Evolutionary conservation across 2,797 vertebrate species (phyloP), one percentile per base, ranked within the genome.

Genomic region (Petrocephalus sullivani): DNA sequence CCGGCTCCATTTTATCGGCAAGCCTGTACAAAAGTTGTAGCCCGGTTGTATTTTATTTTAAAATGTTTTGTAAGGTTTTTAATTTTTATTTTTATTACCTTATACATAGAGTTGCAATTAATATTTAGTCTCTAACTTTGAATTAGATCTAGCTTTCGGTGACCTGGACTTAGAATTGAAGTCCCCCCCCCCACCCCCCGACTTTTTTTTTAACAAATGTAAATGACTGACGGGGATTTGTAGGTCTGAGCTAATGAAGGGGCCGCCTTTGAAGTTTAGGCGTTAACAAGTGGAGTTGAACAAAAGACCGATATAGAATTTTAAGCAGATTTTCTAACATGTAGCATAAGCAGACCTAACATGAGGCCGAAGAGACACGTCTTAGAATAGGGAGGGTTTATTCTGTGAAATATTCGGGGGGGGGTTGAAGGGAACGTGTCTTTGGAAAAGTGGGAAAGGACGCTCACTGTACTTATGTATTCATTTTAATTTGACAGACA

Each of bases 241-340:
- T 93, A 95, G 92, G 90, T 91, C 89, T 92, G 91, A 92, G 94
- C 93, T 94, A 94, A 96, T 93, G 92, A 93, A 78, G 91, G 94
- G 93, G 92, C 92, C 93, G 93, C 92, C 95, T 97, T 96, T 97
- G 96, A 95, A 95, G 96, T 96, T 90, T 90, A 90, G 92, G 93
- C 93, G 89, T 95, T 95, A 96, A 95, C 94, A 95, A 94, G 94
- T 93, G 95, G 95, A 96, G 95, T 94, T 54, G 93, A 96, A 94
- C 93, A 94, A 95, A 94, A 91, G 90, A 94, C 94, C 95, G 94
- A 94, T 94, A 92, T 92, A 95, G 94, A 95, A 95, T 96, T 95
- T 96, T 96, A 91, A 94, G 91, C 93, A 94, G 95, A 92, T 88
- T 91, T 95, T 93, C 93, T 94, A 94, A 94, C 93, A 92, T 93